Conservation (phyloP, 2,888 invertebrate species). For the Danaus chrysippus region DNA sequence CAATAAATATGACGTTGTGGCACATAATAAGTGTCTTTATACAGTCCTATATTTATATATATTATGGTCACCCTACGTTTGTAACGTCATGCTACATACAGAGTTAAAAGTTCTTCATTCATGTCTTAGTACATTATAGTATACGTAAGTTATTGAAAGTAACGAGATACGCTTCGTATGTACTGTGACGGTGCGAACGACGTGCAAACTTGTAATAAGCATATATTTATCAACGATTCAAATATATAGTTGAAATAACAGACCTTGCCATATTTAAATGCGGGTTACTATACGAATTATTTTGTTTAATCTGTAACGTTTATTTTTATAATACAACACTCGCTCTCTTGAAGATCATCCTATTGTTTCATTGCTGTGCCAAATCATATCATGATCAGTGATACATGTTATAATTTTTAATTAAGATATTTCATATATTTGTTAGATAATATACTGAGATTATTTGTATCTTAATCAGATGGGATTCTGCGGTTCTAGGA, state of each 20-base stretch:
- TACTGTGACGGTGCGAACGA: no score
- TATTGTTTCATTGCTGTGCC: conserved; percentile 41
- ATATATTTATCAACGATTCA: no score
- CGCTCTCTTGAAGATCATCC: conserved; percentile 30
- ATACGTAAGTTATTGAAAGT: no score
- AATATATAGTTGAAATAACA: neutral
- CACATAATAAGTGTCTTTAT: no score
- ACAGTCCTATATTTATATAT: no score
- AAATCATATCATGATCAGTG: conserved; percentile 72
- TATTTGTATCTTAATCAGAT: conserved; percentile 39
- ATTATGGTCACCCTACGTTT: no score
- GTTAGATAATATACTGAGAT: conserved; percentile 33
- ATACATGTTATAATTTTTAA: conserved; percentile 55
- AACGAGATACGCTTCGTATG: no score
- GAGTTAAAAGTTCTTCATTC: no score
- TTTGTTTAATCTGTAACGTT: neutral
- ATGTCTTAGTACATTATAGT: no score
- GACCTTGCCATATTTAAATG: conserved; percentile 18
- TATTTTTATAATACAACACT: conserved; percentile 1
- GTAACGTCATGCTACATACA: no score
- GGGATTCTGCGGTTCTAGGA: conserved; percentile 44
- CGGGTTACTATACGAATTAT: conserved; percentile 15
- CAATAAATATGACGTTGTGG: no score
- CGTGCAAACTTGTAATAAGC: no score
- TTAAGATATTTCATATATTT: conserved; percentile 34